Evolutionary conservation across 2,888 invertebrate genomes (phyloP).

Genomic region (Orthosia gothica): DNA sequence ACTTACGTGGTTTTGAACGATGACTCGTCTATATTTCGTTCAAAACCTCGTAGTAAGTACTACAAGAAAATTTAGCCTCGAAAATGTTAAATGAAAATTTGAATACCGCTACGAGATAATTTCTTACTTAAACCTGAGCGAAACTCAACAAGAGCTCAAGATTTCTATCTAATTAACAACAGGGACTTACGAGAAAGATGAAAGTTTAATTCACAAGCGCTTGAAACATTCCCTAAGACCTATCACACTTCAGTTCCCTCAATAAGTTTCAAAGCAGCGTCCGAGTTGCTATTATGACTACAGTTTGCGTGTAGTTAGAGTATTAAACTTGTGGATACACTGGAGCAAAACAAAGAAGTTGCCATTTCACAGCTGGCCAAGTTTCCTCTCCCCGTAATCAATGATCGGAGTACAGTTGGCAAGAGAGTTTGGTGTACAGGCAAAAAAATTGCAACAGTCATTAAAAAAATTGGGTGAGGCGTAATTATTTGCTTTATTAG

Average conservation of each 20-base stretch:
- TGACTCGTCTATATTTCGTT: no score
- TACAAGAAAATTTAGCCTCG: not conserved
- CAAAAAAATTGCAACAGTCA: no score
- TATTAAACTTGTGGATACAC: slow-evolving; percentile 47
- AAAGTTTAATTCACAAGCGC: slow-evolving; percentile 38
- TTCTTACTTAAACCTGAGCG: slow-evolving; percentile 23
- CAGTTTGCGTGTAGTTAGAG: slow-evolving; percentile 41
- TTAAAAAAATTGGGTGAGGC: no score
- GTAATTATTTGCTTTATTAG: no score
- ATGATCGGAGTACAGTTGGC: slow-evolving; percentile 50
- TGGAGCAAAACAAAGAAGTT: slow-evolving; percentile 52
- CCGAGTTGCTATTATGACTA: slow-evolving; percentile 48
- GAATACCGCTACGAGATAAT: slow-evolving; percentile 9
- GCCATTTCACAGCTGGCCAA: slow-evolving; percentile 54
- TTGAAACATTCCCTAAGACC: slow-evolving; percentile 49
- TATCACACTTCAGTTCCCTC: slow-evolving; percentile 46
- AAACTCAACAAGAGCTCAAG: slow-evolving; percentile 14
- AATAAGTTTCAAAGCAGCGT: slow-evolving; percentile 42
- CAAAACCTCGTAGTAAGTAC: not conserved
- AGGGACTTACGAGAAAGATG: slow-evolving; percentile 30
- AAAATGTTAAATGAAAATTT: slow-evolving; percentile 10
- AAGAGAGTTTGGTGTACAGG: not conserved
- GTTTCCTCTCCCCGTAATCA: slow-evolving; percentile 53
- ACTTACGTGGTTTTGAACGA: no score
- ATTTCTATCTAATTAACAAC: slow-evolving; percentile 46